phyloP scores from a whole-genome alignment of 2,888 invertebrate genomes.

The Andrena flavipes region DNA sequence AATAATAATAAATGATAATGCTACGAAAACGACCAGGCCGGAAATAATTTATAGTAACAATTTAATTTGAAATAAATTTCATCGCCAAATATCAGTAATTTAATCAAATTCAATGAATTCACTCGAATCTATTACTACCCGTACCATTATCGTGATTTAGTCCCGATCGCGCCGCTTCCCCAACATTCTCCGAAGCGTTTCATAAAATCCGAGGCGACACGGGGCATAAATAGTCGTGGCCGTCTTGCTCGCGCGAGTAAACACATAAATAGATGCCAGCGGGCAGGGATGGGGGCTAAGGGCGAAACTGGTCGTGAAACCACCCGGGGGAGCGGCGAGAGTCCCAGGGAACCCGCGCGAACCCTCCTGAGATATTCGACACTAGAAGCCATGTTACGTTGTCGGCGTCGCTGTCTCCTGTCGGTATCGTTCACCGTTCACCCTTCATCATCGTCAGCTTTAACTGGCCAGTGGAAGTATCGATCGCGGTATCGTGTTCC shows the following conservation, averaged over 20 bases:
- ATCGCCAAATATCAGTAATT: no score
- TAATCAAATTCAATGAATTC: no score
- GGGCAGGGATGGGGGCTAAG: conserved; percentile 19
- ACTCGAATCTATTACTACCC: no score
- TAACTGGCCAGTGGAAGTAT: conserved; percentile 56
- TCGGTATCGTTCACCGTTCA: conserved; percentile 46
- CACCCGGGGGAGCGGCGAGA: not conserved
- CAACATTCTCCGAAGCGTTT: not conserved
- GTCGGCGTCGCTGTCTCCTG: conserved; percentile 48
- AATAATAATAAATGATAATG: no score
- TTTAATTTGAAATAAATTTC: no score
- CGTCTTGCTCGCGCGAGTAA: conserved; percentile 3
- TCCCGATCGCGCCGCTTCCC: no score
- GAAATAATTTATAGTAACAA: no score
- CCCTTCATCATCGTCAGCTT: conserved; percentile 58
- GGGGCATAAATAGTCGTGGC: conserved; percentile 13
- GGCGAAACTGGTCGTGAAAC: conserved; percentile 46
- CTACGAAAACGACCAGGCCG: no score
- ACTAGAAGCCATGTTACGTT: conserved; percentile 70
- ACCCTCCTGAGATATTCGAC: conserved; percentile 66
- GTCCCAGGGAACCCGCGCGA: conserved; percentile 38
- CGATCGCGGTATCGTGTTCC: conserved; percentile 68
- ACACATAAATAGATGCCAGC: conserved; percentile 23
- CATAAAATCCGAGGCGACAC: not conserved
- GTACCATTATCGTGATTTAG: no score